Base-by-base conservation (phyloP, 2,113 vertebrate genomes). In the Condylura cristata region DNA sequence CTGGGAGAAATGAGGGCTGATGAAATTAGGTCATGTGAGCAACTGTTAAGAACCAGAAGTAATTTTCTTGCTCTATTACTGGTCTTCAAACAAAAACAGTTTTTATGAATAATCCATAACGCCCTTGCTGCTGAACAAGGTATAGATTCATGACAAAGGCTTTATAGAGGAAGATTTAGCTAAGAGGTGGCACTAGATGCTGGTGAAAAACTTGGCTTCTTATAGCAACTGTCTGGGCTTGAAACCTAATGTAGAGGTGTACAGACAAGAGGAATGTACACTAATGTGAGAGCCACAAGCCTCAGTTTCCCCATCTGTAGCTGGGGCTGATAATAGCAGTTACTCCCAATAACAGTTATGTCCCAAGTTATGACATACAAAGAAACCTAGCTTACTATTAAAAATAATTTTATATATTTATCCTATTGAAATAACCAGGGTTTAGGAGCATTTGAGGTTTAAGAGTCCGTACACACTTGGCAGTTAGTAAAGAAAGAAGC, bases 1-100 rank as follows among this genome's bases (percentile, higher is more conserved):
- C 63, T 37, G 18, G n/a, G 16, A 71, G 39, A 86, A 92, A 95
- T 65, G 6, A 66, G 9, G 12, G 32, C 51, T 2, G 3, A 22
- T 39, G 24, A 60, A 88, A 78, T 92, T 48, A 70, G 51, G 34
- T 58, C 12, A 2, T 46, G 1, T 20, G 12, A 18, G n/a, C 18
- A 63, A 86, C 86, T 22, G 90, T 34, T 60, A 91, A 91, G 32
- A 79, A 60, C 63, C 37, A 65, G 28, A 44, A 71, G 39, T 51
- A 28, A 32, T 68, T 58, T 78, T 86, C 10, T 87, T 61, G 7
- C 9, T 89, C 83, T 66, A 28, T 51, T 89, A 8, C 3, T 60
- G 28, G 86, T 82, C 96, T 86, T 58, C 39, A 84, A 91, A 37
- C 39, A 80, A 28, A 39, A 24, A 51, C 34, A 32, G 28, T 71